Evolutionary conservation across 2,888 invertebrate genomes (phyloP), one percentile per base, ranked within the genome.

Genomic region (Oscheius sp.): DNA sequence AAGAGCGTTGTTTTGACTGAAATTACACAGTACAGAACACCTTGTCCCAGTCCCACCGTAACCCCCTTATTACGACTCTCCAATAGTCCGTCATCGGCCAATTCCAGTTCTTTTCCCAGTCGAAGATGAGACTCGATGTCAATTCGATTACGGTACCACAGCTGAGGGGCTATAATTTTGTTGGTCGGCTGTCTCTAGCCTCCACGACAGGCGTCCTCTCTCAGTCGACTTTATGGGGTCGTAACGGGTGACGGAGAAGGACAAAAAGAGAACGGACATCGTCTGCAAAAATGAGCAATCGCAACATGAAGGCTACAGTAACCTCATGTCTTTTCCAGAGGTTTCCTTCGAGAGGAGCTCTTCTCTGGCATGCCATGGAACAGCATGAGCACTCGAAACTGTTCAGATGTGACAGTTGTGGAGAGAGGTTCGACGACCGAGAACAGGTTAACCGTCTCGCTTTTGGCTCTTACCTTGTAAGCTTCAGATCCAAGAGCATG

Each of bases 281-380:
- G 32, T 2, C 10, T n/a, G 68, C 53, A 68, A 68, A 68, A 68
- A 68, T 55, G 68, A 68, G 68, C 55, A 68, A 68, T 68, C 68
- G 68, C 68, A 68, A 68, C 68, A 68, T 13, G 21, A 42, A 48
- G 21, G 63, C 42, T 13, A 47, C 11, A 47, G 7, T 47, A 21
- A 53, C 48, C 11, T 33, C 21, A 50, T 53, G 37, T 11, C 51
- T 63, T 42, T 78, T 83, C 70, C 76, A 84, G 84, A 77, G 76
- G 47, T 83, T 82, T 77, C 42, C 74, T 3, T 79, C 83, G 7
- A 48, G 66, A 3, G 84, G 79, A 5, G 76, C 81, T 10, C 76
- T 81, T 53, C 76, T 77, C 29, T 84, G 84, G 84, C 84, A 84
- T 55, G 74, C 83, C 21, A 59, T 81, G 72, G 79, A 80, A 37